Evolutionary conservation across 1,140 invertebrate genomes (phyloP), one percentile per base, ranked within the genome.

Genomic region (Octopus sinensis): DNA sequence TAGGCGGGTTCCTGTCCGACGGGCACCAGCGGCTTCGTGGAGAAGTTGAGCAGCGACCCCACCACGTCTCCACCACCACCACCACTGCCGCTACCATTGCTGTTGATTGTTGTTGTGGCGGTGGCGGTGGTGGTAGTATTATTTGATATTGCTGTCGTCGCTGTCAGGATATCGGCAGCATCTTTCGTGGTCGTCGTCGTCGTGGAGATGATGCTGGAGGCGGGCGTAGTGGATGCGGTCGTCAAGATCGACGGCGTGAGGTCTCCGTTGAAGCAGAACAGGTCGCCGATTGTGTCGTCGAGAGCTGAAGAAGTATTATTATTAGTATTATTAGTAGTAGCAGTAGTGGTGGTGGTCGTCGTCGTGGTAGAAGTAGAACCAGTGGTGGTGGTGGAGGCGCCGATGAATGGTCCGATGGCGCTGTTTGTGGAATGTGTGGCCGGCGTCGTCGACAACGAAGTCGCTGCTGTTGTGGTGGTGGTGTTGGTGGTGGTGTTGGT

Each of bases 231-330:
- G 43, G 78, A 77, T 23, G 23, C 23, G 23, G 23, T 23, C 23
- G 23, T 23, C 23, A 23, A 23, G 23, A 23, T 23, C 23, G 23
- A 23, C 23, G 23, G 23, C 0, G 23, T 23, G 68, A 73, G 51
- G 71, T 68, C 52, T 78, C 76, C 30, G 71, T 75, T n/a, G 68
- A 73, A 12, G 62, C 13, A 30, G 82, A 53, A 53, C 75, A 6
- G 53, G 78, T 79, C 75, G 82, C 80, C 13, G 23, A 80, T 80
- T 78, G 79, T 80, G 83, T 78, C 79, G 76, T 79, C 43, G 81
- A n/a, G 54, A 76, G 62, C 77, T 81, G 75, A 73, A 56, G 30
- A 23, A 23, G 23, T 23, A 23, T 23, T 23, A 23, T 23, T 23
- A 23, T 23, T 23, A 23, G 23, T 23, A 23, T 23, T 23, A 23